Base-by-base conservation (phyloP, 2,888 invertebrate species). In the Phymatocera aterrima region DNA sequence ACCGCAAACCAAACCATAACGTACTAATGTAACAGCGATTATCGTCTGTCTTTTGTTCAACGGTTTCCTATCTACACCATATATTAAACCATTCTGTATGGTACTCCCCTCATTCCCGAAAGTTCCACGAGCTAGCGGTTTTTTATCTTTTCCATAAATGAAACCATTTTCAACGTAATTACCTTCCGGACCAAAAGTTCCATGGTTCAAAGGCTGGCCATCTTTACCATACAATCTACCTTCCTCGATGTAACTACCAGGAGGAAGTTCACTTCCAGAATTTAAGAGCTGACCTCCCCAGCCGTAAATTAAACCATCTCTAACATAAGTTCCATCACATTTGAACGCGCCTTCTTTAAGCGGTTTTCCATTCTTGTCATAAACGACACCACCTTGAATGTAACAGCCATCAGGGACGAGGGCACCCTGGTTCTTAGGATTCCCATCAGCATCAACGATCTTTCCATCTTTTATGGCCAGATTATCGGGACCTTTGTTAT, bases 231-330 rank as follows among this genome's bases (percentile, higher is more conserved):
- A 86, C n/a, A 90, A 79, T 54, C 85, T 85, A 10, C 90, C 90
- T 43, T 88, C 86, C 75, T 89, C 85, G 6, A 88, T 83, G 68
- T 88, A 90, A 37, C 83, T 85, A 10, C 85, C 87, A 2, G 57
- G 77, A 0, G 90, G 89, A 54, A 90, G 79, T 79, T 87, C 84
- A 1, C 87, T 84, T 4, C 90, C 90, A 18, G 85, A 82, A 60
- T 88, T 90, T 8, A 89, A 75, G 0, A 90, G 81, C 37, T 88
- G 87, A 3, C 89, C 90, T n/a, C 88, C 89, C 88, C 88, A 89
- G 15, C 85, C 87, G 60, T 89, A 86, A 12, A 89, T 80, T 28
- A 90, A 82, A 6, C 90, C 90, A 68, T 90, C 89, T 57, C 86
- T 86, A 21, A 90, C 83, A 79, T 90, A 90, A 18, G 85, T 86